Evolutionary conservation across 2,797 vertebrate genomes (phyloP).

Genomic region (Takifugu ocellatus): DNA sequence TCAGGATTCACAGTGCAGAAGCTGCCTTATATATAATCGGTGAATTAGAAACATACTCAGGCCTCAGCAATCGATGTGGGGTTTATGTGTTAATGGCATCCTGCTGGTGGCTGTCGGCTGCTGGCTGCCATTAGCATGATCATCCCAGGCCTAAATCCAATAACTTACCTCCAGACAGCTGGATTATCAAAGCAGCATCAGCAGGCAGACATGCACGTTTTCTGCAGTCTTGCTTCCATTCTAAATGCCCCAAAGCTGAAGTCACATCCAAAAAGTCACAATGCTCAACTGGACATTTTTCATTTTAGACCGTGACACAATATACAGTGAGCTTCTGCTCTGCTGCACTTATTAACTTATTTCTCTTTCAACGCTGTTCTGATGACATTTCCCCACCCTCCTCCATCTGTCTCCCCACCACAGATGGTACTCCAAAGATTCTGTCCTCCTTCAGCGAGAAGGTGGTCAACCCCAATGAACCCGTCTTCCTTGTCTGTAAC

Average conservation of each 20-base stretch:
- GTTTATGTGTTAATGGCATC: slow-evolving; percentile 56
- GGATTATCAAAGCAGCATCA: slow-evolving; percentile 81
- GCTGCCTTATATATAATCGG: slow-evolving; percentile 41
- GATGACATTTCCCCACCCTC: background rate
- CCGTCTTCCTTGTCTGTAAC: slow-evolving; percentile 92
- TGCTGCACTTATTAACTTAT: too few species aligned
- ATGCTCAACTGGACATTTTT: too few species aligned
- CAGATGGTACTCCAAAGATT: slow-evolving; percentile 98
- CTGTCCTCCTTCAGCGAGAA: slow-evolving; percentile 97
- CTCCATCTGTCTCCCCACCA: slow-evolving; percentile 16
- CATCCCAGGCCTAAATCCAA: slow-evolving; percentile 48
- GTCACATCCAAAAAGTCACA: too few species aligned
- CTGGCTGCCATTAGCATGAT: slow-evolving; percentile 70
- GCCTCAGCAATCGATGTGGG: slow-evolving; percentile 53
- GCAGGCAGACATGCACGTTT: slow-evolving; percentile 69
- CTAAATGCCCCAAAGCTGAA: too few species aligned
- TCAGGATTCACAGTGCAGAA: slow-evolving; percentile 12
- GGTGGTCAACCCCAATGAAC: slow-evolving; percentile 92
- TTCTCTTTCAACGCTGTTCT: too few species aligned
- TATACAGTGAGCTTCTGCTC: too few species aligned
- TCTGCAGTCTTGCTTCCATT: too few species aligned
- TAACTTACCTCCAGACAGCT: slow-evolving; percentile 77
- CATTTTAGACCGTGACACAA: too few species aligned
- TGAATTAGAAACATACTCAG: slow-evolving; percentile 39
- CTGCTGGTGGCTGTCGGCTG: slow-evolving; percentile 46